Conservation (phyloP, 2,113 vertebrate species). For the Arvicanthis niloticus region DNA sequence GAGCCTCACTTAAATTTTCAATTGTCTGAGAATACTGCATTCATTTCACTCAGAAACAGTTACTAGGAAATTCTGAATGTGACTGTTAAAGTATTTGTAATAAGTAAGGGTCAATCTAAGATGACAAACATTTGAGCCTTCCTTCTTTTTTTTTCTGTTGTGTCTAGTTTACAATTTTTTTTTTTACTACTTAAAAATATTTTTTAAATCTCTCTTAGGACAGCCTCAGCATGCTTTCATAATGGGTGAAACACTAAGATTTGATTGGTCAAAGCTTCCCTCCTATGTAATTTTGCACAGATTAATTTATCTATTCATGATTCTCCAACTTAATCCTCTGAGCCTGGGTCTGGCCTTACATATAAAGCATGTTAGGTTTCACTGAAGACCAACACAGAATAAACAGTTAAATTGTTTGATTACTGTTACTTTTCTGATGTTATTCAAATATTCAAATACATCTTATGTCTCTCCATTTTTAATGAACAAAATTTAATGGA, state of each 20-base stretch:
- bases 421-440: constrained; percentile 23
- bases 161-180: neutral
- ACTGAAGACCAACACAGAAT: neutral
- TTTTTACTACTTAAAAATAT: neutral
- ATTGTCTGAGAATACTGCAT: neutral
- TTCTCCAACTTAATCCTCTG: constrained; percentile 34
- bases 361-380: neutral
- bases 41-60: constrained; percentile 36
- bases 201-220: neutral
- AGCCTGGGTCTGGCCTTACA: neutral
- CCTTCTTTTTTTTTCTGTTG: neutral
- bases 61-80: neutral
- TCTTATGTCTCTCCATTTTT: constrained; percentile 17
- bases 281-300: constrained; percentile 8
- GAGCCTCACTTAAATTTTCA: constrained; percentile 48
- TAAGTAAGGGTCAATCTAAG: constrained; percentile 1
- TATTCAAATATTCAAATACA: constrained; percentile 49
- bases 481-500: neutral
- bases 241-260: neutral
- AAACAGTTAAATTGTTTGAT: constrained; percentile 18
- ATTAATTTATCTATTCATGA: constrained; percentile 45
- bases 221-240: neutral
- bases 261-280: constrained; percentile 29
- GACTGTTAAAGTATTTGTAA: neutral
- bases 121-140: neutral